phyloP scores from a whole-genome alignment of 2,888 invertebrate species.

The Unio delphinus region DNA sequence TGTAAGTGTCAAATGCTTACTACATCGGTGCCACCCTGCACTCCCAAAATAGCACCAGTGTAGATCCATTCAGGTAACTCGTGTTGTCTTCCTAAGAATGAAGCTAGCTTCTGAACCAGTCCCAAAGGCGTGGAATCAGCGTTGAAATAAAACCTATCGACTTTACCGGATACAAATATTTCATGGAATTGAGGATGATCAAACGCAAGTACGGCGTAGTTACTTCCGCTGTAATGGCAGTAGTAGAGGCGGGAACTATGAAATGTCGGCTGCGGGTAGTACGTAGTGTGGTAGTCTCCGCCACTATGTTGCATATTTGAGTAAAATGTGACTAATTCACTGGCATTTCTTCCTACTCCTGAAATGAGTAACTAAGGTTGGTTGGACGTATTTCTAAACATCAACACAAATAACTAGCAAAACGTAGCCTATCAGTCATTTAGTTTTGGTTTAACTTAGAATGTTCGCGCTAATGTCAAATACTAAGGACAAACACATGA shows the following conservation, averaged over 20 bases:
- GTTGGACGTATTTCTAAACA: too few species aligned
- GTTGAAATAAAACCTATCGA: slow-evolving; percentile 36
- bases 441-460: too few species aligned
- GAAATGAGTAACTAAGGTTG: background rate
- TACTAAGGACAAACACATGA: too few species aligned
- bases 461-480: too few species aligned
- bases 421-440: too few species aligned
- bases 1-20: slow-evolving; percentile 19
- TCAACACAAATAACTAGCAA: too few species aligned
- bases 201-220: slow-evolving; percentile 58
- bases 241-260: slow-evolving; percentile 52
- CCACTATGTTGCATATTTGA: slow-evolving; percentile 39
- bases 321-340: slow-evolving; percentile 53
- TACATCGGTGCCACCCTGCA: slow-evolving; percentile 58
- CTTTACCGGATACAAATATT: slow-evolving; percentile 37
- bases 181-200: slow-evolving; percentile 47
- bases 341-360: slow-evolving; percentile 65
- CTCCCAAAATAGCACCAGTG: slow-evolving; percentile 55
- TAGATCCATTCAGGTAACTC: slow-evolving; percentile 56
- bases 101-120: slow-evolving; percentile 30
- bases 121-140: slow-evolving; percentile 18
- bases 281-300: slow-evolving; percentile 61
- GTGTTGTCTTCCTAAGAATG: slow-evolving; percentile 46
- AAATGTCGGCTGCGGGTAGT: slow-evolving; percentile 63
- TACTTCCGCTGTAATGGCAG: slow-evolving; percentile 49